These are phyloP conservation scores for Camponotus pennsylvanicus DNA, from an alignment of 1,140 invertebrate genomes.

Conservation along the genomic window DNA sequence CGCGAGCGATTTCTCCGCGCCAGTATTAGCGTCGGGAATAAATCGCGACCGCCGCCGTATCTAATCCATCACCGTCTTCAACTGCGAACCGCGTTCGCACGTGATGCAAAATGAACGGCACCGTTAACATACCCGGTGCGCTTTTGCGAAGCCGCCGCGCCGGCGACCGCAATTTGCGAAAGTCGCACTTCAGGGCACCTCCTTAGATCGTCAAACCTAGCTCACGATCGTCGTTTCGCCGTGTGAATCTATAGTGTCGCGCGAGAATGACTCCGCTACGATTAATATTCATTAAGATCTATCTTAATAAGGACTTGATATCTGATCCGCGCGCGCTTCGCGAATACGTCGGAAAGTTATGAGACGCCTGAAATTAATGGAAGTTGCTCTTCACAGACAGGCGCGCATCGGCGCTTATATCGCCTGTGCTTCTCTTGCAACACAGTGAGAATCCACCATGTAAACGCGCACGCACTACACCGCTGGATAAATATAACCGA, in stretches of 20 bases:
- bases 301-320: constrained; percentile 60
- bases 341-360: constrained; percentile 37
- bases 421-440: constrained; percentile 43
- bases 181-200: constrained; percentile 12
- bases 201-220: constrained; percentile 53
- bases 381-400: constrained; percentile 11
- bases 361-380: constrained; percentile 67
- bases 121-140: constrained; percentile 18
- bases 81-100: constrained; percentile 9
- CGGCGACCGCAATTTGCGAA: constrained; percentile 33
- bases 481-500: constrained; percentile 68
- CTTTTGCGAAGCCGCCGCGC: constrained; percentile 19
- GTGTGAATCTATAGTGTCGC: neutral
- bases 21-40: constrained; percentile 39
- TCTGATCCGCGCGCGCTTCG: constrained; percentile 33
- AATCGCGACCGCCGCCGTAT: constrained; percentile 35
- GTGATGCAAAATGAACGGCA: constrained; percentile 43
- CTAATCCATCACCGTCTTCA: constrained; percentile 56
- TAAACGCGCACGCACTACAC: neutral
- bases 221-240: neutral
- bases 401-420: constrained; percentile 9
- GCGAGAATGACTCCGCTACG: neutral
- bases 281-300: constrained; percentile 66
- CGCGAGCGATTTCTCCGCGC: constrained; percentile 22
- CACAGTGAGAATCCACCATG: constrained; percentile 46